phyloP scores from a whole-genome alignment of 2,113 vertebrate species.

The Leuciscus idus region DNA sequence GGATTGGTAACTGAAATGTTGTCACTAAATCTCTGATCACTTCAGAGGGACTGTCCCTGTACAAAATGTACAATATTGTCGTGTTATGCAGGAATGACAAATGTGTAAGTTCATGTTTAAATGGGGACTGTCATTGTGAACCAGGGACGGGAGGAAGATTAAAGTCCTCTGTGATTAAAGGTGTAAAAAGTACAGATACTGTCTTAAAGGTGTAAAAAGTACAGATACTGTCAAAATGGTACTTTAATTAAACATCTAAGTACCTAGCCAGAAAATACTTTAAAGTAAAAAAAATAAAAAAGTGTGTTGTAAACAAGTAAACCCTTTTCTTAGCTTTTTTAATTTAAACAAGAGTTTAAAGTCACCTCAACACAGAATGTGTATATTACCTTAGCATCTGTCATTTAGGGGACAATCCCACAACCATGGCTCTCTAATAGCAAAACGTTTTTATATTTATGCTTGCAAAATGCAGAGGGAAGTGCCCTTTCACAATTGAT shows the following conservation, averaged over 20 bases:
- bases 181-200: neutral
- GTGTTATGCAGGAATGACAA: neutral
- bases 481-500: no score
- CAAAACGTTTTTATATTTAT: no score
- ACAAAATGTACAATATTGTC: neutral
- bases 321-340: no score
- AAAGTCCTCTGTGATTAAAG: neutral
- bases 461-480: no score
- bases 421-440: neutral
- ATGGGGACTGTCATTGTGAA: neutral
- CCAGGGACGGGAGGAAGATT: neutral
- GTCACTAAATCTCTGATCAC: neutral
- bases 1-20: neutral
- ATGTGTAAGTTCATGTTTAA: neutral
- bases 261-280: neutral
- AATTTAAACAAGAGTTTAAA: neutral
- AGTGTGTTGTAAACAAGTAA: no score
- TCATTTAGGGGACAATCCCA: neutral
- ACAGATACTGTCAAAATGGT: neutral
- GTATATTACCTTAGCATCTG: neutral
- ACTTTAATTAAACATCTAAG: no score
- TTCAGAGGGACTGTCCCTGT: conserved; percentile 22
- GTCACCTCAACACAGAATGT: neutral
- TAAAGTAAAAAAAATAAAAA: neutral
- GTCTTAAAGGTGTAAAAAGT: neutral